These are phyloP conservation scores for Drosophila buzzatii DNA, from an alignment of 2,888 invertebrate genomes.

Conservation along the genomic window DNA sequence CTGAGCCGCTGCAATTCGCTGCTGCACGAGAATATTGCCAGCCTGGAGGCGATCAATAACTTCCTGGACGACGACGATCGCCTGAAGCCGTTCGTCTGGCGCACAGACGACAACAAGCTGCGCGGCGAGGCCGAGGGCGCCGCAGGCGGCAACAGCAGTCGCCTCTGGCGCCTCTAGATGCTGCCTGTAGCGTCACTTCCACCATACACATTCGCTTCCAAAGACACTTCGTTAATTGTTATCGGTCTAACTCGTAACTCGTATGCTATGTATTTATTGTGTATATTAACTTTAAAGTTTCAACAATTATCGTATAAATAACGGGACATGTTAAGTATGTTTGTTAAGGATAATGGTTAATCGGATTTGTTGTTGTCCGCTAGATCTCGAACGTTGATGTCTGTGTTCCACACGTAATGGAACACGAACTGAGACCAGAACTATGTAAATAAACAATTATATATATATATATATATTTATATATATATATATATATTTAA, in stretches of 20 bases:
- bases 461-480: background rate
- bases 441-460: conserved; percentile 18
- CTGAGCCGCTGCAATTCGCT: conserved; percentile 92
- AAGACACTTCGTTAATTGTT: conserved; percentile 23
- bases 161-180: conserved; percentile 69
- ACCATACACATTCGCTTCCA: background rate
- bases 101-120: conserved; percentile 87
- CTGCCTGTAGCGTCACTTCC: background rate
- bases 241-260: conserved; percentile 34
- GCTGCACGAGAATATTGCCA: conserved; percentile 93
- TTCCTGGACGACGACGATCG: conserved; percentile 92
- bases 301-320: conserved; percentile 12
- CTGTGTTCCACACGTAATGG: background rate
- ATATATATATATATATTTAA: background rate
- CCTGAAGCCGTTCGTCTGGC: conserved; percentile 95
- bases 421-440: conserved; percentile 5
- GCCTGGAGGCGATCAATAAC: conserved; percentile 93
- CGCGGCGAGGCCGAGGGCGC: conserved; percentile 79
- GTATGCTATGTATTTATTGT: conserved; percentile 54
- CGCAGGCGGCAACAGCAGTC: conserved; percentile 61
- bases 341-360: conserved; percentile 10
- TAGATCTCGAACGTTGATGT: conserved; percentile 21
- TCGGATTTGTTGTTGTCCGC: conserved; percentile 15
- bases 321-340: conserved; percentile 21
- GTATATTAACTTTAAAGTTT: conserved; percentile 47